A percentile compares a stretch with the other conserved stretches of the same genome.
Conservation (phyloP, 2,888 invertebrate genomes). For the Tenthredo mesomela region DNA sequence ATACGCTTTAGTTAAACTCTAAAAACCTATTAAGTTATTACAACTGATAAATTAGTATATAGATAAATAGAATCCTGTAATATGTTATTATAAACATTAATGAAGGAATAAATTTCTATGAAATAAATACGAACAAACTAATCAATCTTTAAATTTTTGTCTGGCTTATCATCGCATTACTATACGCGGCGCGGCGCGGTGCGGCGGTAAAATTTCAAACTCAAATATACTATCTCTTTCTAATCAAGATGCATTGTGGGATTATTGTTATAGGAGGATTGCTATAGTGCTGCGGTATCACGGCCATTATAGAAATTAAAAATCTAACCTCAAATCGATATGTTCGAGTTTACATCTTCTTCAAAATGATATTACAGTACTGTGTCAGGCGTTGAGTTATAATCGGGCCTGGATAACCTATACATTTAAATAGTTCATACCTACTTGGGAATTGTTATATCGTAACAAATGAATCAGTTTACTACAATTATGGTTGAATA, state of each 20-base stretch:
- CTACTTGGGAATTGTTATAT: background rate
- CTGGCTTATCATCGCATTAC: background rate
- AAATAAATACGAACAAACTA: slow-evolving; percentile 23
- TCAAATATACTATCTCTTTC: background rate
- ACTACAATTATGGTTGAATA: background rate
- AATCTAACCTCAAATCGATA: slow-evolving; percentile 49
- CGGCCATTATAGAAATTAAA: background rate
- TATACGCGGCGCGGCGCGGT: too few species aligned
- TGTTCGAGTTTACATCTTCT: background rate
- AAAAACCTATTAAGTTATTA: slow-evolving; percentile 32
- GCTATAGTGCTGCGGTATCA: background rate
- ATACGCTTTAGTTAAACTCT: slow-evolving; percentile 46
- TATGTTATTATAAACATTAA: slow-evolving; percentile 36
- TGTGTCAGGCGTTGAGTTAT: background rate
- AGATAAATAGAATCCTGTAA: slow-evolving; percentile 46
- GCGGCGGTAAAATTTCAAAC: background rate
- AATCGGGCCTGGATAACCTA: background rate
- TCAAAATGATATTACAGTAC: slow-evolving; percentile 5
- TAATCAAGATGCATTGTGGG: slow-evolving; percentile 25
- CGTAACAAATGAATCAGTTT: slow-evolving; percentile 1
- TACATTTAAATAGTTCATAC: background rate
- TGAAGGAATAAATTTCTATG: slow-evolving; percentile 46
- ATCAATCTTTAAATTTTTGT: background rate
- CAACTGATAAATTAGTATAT: slow-evolving; percentile 39
- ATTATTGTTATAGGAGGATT: slow-evolving; percentile 18